Conservation (phyloP, 2,888 invertebrate species). For the Drosophila kambysellisi region DNA sequence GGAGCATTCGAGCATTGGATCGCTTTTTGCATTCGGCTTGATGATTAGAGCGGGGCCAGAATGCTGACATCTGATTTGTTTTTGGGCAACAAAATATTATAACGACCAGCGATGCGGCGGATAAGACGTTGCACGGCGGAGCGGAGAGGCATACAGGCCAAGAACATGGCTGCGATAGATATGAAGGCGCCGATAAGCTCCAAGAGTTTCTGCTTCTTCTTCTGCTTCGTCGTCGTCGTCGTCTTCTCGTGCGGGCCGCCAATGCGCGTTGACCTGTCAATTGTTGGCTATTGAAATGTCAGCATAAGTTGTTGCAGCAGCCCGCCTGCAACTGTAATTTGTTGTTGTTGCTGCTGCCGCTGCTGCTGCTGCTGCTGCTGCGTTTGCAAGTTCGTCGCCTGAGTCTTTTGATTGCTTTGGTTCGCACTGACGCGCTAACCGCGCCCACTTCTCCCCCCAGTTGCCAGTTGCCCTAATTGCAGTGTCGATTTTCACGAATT, state of each 20-base stretch:
- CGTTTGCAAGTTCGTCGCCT: slow-evolving; percentile 73
- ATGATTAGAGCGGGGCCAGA: slow-evolving; percentile 80
- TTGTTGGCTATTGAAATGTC: slow-evolving; percentile 85
- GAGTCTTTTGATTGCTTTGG: slow-evolving; percentile 74
- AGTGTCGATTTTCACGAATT: slow-evolving; percentile 81
- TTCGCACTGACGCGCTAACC: slow-evolving; percentile 25
- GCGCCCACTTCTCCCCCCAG: slow-evolving; percentile 34
- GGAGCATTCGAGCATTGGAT: slow-evolving; percentile 8
- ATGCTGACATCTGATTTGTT: slow-evolving; percentile 84
- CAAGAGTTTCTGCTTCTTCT: slow-evolving; percentile 13
- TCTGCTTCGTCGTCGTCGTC: slow-evolving; percentile 1
- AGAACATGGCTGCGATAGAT: slow-evolving; percentile 44
- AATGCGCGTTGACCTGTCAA: slow-evolving; percentile 85
- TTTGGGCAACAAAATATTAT: slow-evolving; percentile 83
- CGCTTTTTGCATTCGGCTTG: slow-evolving; percentile 49
- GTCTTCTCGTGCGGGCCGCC: slow-evolving; percentile 51
- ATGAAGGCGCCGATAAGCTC: slow-evolving; percentile 59
- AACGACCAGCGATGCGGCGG: slow-evolving; percentile 82
- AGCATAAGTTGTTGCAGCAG: slow-evolving; percentile 62
- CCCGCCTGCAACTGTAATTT: slow-evolving; percentile 38
- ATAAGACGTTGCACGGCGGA: slow-evolving; percentile 29
- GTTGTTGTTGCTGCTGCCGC: slow-evolving; percentile 18
- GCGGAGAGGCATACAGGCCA: slow-evolving; percentile 11
- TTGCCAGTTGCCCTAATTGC: slow-evolving; percentile 71
- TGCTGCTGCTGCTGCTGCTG: not conserved